These are phyloP conservation scores for Antrozous pallidus DNA, from an alignment of 2,797 vertebrate genomes.

Conservation along the genomic window DNA sequence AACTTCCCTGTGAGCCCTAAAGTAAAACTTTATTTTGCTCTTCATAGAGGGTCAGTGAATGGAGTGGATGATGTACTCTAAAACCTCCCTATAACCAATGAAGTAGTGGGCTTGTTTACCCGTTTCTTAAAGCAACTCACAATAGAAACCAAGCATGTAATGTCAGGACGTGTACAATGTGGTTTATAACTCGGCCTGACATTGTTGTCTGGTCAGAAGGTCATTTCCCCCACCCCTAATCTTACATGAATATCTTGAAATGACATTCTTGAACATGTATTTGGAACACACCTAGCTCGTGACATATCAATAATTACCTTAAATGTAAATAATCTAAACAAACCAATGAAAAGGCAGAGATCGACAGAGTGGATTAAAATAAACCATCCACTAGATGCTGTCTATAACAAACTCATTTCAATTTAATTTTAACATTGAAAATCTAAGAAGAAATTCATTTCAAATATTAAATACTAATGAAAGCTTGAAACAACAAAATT, in stretches of 20 bases:
- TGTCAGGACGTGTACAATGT: background rate
- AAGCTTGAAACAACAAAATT: background rate
- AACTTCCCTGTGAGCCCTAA: background rate
- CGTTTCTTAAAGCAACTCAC: background rate
- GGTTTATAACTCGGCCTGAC: background rate
- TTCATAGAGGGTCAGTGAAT: background rate
- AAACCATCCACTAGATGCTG: background rate
- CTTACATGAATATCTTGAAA: background rate
- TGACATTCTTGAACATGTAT: background rate
- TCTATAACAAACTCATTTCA: background rate
- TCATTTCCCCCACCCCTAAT: background rate
- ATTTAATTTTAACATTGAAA: background rate
- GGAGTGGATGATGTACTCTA: background rate
- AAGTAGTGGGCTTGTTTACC: background rate
- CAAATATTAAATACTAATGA: background rate
- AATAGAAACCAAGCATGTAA: background rate
- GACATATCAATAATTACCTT: background rate
- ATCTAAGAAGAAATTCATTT: background rate
- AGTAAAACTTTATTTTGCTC: slow-evolving; percentile 22
- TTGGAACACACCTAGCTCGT: background rate
- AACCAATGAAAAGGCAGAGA: background rate
- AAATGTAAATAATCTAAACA: background rate
- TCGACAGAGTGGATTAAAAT: background rate
- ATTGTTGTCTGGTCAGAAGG: background rate
- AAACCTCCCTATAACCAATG: background rate